Evolutionary conservation across 2,797 vertebrate genomes (phyloP), one percentile per base, ranked within the genome.

Genomic region (Artibeus jamaicensis): DNA sequence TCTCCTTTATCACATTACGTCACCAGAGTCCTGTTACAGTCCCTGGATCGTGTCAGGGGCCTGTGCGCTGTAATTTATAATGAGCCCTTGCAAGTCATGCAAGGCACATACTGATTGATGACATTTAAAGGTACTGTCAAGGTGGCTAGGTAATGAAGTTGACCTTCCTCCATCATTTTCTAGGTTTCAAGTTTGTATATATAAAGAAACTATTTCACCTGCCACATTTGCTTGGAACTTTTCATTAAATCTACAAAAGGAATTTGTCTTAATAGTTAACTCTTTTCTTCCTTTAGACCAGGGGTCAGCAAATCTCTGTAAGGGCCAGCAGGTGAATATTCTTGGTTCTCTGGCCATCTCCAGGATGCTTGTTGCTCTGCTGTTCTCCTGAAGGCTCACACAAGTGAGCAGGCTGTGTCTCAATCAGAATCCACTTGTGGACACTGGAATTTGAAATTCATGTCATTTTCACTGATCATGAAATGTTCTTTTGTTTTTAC

Each of bases 151-250:
- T 90, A 97, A 95, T 91, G 76, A 24, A 12, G 7, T 81, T 96
- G 96, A 96, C 96, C 97, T 96, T 97, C 91, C 94, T 70, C 79
- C 88, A 10, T 88, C 6, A 1, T 86, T 91, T 84, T 95, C 94
- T 97, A 93, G 14, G 57, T 88, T 91, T 95, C 96, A 77, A 46
- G 91, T 96, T 94, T 92, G 92, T 97, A 12, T 93, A 55, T 92
- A 89, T 86, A 89, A 89, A 86, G 91, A 65, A 95, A 93, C 82
- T 78, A 65, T 50, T 34, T 95, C 24, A 95, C 86, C 96, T 82
- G 59, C 59, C 73, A 29, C 46, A 77, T 96, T 94, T 95, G 77
- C 0, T 62, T 65, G 16, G 16, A 95, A 71, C 22, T 71, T 93
- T 97, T 81, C 74, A 16, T 74, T 67, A 48, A 83, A 82, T 59